These are phyloP conservation scores for Panagrolaimus sp. DNA, from an alignment of 1,140 invertebrate species.

Conservation along the genomic window DNA sequence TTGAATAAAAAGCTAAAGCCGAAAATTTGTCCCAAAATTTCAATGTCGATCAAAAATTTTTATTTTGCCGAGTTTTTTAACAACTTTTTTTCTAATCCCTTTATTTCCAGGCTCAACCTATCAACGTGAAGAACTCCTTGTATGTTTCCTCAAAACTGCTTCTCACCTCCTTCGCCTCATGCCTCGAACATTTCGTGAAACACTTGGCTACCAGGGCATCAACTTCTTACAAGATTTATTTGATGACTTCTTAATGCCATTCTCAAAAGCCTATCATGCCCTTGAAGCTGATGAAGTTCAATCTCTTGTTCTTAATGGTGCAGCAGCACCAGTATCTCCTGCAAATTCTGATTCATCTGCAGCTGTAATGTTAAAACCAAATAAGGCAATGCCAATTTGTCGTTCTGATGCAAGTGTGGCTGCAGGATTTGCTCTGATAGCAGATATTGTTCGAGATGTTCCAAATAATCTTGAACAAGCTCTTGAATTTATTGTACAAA, in stretches of 20 bases:
- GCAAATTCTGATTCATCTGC: neutral
- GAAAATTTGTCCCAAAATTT: no score
- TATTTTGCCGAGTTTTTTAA: no score
- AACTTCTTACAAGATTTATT: neutral
- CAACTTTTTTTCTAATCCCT: no score
- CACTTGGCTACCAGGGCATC: neutral
- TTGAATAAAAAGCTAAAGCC: no score
- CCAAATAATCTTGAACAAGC: neutral
- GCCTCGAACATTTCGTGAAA: neutral
- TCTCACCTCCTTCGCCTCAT: neutral
- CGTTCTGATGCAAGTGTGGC: conserved; percentile 4
- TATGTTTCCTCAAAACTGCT: neutral
- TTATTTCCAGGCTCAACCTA: no score
- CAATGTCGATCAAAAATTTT: no score
- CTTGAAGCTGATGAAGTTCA: neutral
- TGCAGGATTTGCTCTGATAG: neutral
- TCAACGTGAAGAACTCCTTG: neutral
- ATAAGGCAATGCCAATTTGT: conserved; percentile 10
- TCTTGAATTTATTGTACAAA: neutral
- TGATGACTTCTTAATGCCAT: neutral
- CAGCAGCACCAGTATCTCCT: neutral
- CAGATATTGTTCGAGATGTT: neutral
- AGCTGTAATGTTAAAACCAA: neutral
- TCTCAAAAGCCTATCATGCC: neutral
- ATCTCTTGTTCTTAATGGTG: no score